Evolutionary conservation across 2,797 vertebrate species (phyloP).

Genomic region (Luscinia megarhynchos): DNA sequence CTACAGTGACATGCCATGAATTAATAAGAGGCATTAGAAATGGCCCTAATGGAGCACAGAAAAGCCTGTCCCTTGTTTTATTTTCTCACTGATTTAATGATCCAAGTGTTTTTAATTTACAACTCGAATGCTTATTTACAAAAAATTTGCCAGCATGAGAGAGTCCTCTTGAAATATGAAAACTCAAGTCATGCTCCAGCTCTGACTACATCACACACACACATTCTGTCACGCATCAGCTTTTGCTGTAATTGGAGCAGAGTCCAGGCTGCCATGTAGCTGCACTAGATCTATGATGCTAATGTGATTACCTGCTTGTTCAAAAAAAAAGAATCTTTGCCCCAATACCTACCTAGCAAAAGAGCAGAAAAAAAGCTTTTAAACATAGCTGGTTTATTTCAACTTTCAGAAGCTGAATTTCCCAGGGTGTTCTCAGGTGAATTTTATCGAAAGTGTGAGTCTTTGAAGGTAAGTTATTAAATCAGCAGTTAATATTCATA

Average conservation of each 20-base stretch:
- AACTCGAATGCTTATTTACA: constrained; percentile 54
- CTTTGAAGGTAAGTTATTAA: background rate
- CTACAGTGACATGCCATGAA: background rate
- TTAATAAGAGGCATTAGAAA: constrained; percentile 24
- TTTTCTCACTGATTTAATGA: constrained; percentile 49
- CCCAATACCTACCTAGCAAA: background rate
- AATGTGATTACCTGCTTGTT: constrained; percentile 17
- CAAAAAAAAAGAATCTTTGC: background rate
- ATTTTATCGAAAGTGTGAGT: background rate
- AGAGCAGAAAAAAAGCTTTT: background rate
- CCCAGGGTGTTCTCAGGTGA: background rate
- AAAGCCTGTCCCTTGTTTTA: constrained; percentile 2
- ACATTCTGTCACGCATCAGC: constrained; percentile 25
- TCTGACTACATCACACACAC: background rate
- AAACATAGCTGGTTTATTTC: background rate
- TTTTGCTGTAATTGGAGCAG: constrained; percentile 42
- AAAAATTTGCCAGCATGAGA: constrained; percentile 15
- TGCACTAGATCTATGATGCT: background rate
- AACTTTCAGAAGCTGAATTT: background rate
- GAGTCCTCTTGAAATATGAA: constrained; percentile 35
- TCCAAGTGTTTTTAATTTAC: constrained; percentile 67
- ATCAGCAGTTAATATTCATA: background rate
- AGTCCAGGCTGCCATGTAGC: background rate
- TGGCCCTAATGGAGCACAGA: background rate
- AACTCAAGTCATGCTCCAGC: constrained; percentile 5